These are phyloP conservation scores for Neofelis nebulosa DNA, from an alignment of 2,113 vertebrate species.

Conservation along the genomic window DNA sequence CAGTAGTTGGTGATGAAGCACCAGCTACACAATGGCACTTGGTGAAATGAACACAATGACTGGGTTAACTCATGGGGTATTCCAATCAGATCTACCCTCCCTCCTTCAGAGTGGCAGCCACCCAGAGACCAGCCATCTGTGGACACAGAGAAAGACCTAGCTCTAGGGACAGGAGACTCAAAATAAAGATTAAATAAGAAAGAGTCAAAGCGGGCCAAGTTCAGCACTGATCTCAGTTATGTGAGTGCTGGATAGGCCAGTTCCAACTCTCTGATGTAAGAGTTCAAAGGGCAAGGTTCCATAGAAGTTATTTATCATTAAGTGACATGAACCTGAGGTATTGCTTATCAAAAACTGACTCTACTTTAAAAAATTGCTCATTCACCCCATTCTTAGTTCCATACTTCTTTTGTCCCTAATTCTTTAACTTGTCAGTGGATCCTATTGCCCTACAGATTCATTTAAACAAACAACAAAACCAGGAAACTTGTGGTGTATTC, in stretches of 20 bases:
- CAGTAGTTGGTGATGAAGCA: background rate
- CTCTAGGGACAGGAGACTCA: background rate
- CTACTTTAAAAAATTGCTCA: background rate
- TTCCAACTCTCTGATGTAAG: background rate
- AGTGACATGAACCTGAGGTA: background rate
- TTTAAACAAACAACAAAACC: background rate
- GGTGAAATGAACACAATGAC: background rate
- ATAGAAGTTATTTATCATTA: background rate
- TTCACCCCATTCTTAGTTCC: background rate
- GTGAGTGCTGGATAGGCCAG: background rate
- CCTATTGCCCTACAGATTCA: background rate
- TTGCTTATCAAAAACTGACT: background rate
- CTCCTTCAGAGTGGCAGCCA: background rate
- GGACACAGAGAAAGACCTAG: background rate
- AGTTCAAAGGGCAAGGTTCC: background rate
- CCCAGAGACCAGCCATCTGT: background rate
- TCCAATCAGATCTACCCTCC: background rate
- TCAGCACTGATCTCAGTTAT: background rate
- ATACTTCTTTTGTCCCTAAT: background rate
- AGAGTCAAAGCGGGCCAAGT: background rate
- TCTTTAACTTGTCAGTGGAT: background rate
- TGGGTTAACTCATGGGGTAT: background rate
- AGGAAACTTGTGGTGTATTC: background rate
- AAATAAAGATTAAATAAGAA: background rate
- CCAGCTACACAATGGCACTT: too few species aligned